These are phyloP conservation scores for Cartodere bifasciata DNA, from an alignment of 2,888 invertebrate species.

Conservation along the genomic window DNA sequence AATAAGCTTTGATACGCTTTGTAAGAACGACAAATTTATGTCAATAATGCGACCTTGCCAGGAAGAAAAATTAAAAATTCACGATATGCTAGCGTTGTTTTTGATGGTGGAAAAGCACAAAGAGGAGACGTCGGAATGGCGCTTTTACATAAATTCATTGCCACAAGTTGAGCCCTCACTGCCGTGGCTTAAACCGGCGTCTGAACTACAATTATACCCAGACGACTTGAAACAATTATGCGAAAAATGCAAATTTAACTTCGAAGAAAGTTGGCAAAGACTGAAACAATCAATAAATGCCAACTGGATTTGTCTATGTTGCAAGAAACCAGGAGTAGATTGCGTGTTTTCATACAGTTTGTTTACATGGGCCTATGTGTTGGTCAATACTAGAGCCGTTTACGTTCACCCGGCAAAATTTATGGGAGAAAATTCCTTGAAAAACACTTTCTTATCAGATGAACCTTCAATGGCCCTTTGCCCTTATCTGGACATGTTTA, in stretches of 20 bases:
- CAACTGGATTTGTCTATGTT: slow-evolving; percentile 34
- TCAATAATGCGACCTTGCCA: too few relatives aligned
- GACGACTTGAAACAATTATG: slow-evolving; percentile 41
- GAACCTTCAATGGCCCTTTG: slow-evolving; percentile 62
- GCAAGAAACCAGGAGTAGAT: slow-evolving; percentile 30
- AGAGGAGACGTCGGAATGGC: slow-evolving; percentile 42
- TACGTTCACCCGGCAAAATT: slow-evolving; percentile 48
- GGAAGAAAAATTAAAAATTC: slow-evolving; percentile 46
- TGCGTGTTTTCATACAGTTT: slow-evolving; percentile 40
- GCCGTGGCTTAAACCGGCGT: slow-evolving; percentile 51
- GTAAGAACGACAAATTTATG: too few relatives aligned
- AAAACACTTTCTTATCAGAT: slow-evolving; percentile 36
- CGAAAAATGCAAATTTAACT: slow-evolving; percentile 38
- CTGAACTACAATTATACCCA: slow-evolving; percentile 45
- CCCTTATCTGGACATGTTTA: slow-evolving; percentile 82
- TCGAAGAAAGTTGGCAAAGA: slow-evolving; percentile 32
- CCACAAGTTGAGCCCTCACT: slow-evolving; percentile 49
- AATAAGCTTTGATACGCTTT: slow-evolving; percentile 45
- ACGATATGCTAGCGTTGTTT: slow-evolving; percentile 62
- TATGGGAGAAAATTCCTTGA: slow-evolving; percentile 20
- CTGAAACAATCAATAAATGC: slow-evolving; percentile 36
- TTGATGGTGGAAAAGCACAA: slow-evolving; percentile 54
- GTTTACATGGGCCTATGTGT: slow-evolving; percentile 72
- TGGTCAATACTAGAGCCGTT: slow-evolving; percentile 76
- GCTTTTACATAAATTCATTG: slow-evolving; percentile 54